Base-by-base conservation (phyloP, 2,888 invertebrate species). In the Ceramica pisi region DNA sequence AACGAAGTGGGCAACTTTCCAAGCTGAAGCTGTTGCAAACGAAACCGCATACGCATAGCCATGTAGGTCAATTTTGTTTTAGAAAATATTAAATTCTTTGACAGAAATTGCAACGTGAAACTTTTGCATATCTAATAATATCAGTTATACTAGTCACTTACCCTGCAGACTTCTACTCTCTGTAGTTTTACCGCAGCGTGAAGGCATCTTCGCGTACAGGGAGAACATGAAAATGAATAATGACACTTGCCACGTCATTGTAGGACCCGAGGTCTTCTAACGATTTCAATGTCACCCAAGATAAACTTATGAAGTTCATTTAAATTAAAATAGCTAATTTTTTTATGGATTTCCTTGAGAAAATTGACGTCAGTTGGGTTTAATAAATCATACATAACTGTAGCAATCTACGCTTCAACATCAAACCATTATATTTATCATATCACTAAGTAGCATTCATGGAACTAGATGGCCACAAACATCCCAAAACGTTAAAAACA, bases 1-100 rank as follows among this genome's bases (percentile, higher is more conserved):
- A 71, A 80, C 75, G 61, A 76, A 80, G 55, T 76, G 76, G 80
- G 80, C 78, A 79, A 67, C 66, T 61, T 70, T 80, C 78, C 78
- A 80, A 78, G 12, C 23, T 23, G 19, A 14, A 4, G 56, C 68
- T 26, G 56, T 56, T 65, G 68, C 56, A 64, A 44, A 44, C 12
- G 12, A 57, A 65, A 75, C 75, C 78, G 14, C 69, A 79, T 26
- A 78, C 78, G 69, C 78, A 57, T 63, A 35, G 23, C 60, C 57
- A 71, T 82, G 68, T 73, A 67, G 69, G 76, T 71, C 61, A 73
- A 73, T 75, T 67, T 73, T 31, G 10, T 53, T 67, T 67, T 75
- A 10, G 46, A 31, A 59, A 59, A 67, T 67, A 67, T 74, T 21
- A 38, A 67, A 57, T 38, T 51, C 9, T 31, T 38, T 51, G 14